Evolutionary conservation across 2,113 vertebrate genomes (phyloP).

Genomic region (Saimiri boliviensis): DNA sequence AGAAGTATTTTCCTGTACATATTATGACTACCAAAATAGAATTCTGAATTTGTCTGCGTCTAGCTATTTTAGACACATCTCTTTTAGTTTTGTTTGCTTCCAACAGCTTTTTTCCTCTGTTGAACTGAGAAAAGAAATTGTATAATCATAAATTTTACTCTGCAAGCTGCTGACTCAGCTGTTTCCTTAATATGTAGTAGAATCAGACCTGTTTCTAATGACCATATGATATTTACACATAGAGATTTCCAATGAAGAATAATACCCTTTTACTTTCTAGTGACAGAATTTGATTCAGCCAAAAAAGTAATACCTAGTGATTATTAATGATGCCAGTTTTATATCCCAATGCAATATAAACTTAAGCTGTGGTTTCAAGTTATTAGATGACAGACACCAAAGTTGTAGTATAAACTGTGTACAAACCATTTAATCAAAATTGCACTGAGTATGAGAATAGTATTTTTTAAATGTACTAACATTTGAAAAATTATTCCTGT

Average conservation of each 20-base stretch:
- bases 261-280: slow-evolving; percentile 4
- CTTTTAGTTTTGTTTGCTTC: slow-evolving; percentile 47
- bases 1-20: not conserved
- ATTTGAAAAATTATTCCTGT: not conserved
- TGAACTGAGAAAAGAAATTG: slow-evolving; percentile 40
- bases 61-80: not conserved
- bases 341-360: not conserved
- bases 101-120: not conserved
- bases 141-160: slow-evolving; percentile 51
- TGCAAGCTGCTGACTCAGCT: slow-evolving; percentile 57
- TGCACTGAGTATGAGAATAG: not conserved
- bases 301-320: not conserved
- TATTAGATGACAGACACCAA: not conserved
- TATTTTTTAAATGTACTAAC: not conserved
- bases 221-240: not conserved
- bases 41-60: not conserved
- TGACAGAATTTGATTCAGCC: not conserved
- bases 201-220: not conserved
- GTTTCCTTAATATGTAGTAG: not conserved
- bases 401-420: not conserved
- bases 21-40: not conserved
- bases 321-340: not conserved
- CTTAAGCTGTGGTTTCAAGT: not conserved
- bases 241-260: not conserved
- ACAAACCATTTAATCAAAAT: not conserved